These are phyloP conservation scores for Electrona antarctica DNA, from an alignment of 2,113 vertebrate genomes.

Conservation along the genomic window DNA sequence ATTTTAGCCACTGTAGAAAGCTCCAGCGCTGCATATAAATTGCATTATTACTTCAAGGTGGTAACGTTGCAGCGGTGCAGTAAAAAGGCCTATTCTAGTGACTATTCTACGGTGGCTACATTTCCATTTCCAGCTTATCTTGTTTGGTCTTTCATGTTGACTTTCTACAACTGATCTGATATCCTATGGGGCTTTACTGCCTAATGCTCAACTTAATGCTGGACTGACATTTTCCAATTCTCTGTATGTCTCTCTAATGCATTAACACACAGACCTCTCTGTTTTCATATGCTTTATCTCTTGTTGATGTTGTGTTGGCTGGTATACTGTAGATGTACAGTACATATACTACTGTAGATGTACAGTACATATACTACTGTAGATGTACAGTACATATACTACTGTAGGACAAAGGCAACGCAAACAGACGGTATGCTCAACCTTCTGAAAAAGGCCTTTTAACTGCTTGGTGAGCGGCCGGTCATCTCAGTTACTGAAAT, in stretches of 20 bases:
- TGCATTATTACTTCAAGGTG: neutral
- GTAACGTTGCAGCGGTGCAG: no score
- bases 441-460: no score
- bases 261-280: neutral
- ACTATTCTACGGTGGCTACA: conserved; percentile 41
- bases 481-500: neutral
- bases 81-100: neutral
- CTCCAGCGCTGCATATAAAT: neutral
- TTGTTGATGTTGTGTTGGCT: neutral
- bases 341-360: neutral
- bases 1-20: conserved; percentile 31
- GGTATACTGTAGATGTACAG: neutral
- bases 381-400: no score
- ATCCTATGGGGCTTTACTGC: neutral
- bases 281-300: neutral
- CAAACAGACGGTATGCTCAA: neutral
- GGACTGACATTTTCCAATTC: conserved; percentile 9
- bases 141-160: conserved; percentile 20
- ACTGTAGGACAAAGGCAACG: neutral
- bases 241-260: conserved; percentile 1
- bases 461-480: neutral
- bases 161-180: conserved; percentile 23
- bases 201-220: conserved; percentile 2
- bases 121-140: conserved; percentile 30
- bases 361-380: neutral